These are phyloP conservation scores for Melinopterus prodromus DNA, from an alignment of 2,888 invertebrate species.

Conservation along the genomic window DNA sequence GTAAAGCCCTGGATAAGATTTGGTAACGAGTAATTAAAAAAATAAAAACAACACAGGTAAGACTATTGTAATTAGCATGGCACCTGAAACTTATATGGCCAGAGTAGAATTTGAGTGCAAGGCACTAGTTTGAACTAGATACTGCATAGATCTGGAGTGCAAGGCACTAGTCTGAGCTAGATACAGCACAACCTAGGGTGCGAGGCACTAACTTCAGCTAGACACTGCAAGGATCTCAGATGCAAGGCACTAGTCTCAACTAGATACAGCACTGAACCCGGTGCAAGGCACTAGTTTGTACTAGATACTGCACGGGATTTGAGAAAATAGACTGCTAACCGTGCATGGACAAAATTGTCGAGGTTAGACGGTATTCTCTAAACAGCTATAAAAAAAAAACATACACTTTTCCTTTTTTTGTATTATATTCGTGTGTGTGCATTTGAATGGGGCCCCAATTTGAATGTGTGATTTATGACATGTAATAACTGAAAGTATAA, in stretches of 20 bases:
- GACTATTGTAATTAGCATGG: neutral
- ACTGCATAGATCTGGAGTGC: neutral
- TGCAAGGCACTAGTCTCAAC: neutral
- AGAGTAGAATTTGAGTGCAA: neutral
- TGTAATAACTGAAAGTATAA: neutral
- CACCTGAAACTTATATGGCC: neutral
- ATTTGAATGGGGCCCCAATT: neutral
- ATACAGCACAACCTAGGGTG: constrained; percentile 4
- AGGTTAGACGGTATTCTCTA: neutral
- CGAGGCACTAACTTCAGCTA: neutral
- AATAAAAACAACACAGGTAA: neutral
- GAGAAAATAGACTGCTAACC: neutral
- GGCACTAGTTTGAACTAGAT: neutral
- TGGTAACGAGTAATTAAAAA: neutral
- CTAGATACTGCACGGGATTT: constrained; percentile 4
- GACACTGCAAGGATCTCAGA: neutral
- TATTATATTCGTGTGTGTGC: neutral
- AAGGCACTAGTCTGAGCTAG: neutral
- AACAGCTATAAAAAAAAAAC: neutral
- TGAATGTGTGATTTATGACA: neutral
- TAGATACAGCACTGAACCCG: neutral
- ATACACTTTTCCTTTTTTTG: neutral
- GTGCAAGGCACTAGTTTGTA: neutral
- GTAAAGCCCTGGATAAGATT: neutral
- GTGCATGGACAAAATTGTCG: neutral